Evolutionary conservation across 37 sponge, comb jelly and placozoan genomes (phyloP), one percentile per base, ranked within the genome.

Genomic region (Lycopodina hypogea): DNA sequence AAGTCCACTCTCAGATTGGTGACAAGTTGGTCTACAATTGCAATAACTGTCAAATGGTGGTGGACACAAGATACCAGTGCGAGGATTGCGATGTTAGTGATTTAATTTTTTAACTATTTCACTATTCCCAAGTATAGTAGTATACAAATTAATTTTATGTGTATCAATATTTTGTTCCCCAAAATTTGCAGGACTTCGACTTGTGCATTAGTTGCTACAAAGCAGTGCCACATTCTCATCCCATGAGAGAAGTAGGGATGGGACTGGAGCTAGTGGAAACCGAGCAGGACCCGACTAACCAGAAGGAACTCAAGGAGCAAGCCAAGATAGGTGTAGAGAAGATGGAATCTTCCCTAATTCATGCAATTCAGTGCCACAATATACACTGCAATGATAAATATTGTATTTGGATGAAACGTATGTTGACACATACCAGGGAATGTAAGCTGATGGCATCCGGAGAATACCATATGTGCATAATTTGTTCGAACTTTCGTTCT

Each of bases 41-140:
- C 78, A 98, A 98, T 76, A 81, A 78, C 79, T 98, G 99, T 58
- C 64, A 77, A 12, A 71, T 68, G 61, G 85, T 83, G 57, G 90
- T 98, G 56, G 99, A 93, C 80, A 91, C 94, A 0, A 78, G 99
- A 32, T 98, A 89, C 74, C 95, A 95, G 69, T 98, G 99, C 74
- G 68, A 78, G 22, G 94, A 87, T 62, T 98, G 99, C 82, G 97
- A 93, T 64, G 97, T 96, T 66, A 88, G 97, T 79, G 37, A 28
- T 33, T 19, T 1, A 15, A 17, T 28, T 17, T 71, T 15, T 30
- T 72, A 15, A 6, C 7, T 6, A 26, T 6, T 26, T 24, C 8
- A 62, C 9, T n/a, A n/a, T n/a, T n/a, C n/a, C n/a, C n/a, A 30
- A 11, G 7, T 69, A 41, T 3, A n/a, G 71, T 56, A 19, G 53